Conservation (phyloP, 2,888 invertebrate genomes). For the Agrochola lota region DNA sequence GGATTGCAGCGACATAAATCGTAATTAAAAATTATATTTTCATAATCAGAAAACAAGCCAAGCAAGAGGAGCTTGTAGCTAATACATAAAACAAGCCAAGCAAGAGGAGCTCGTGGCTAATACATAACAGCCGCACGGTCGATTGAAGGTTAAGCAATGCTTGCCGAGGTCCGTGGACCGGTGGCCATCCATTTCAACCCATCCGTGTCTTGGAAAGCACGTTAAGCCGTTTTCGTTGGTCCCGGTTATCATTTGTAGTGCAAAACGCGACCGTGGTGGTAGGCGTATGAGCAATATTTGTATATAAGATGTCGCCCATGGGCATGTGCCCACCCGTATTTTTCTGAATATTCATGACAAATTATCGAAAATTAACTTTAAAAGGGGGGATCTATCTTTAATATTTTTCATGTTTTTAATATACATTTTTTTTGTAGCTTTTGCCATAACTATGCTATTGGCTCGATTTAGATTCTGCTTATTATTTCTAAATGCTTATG, state of each 20-base stretch:
- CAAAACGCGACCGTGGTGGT: too few species aligned
- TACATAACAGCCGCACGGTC: not conserved
- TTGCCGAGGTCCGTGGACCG: not conserved
- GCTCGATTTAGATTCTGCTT: too few species aligned
- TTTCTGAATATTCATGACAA: too few species aligned
- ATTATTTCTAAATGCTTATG: too few species aligned
- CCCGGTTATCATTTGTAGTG: not conserved
- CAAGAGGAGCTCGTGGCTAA: not conserved
- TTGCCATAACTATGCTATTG: too few species aligned
- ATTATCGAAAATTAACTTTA: too few species aligned
- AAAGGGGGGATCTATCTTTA: too few species aligned
- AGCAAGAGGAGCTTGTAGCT: not conserved
- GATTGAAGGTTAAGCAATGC: not conserved
- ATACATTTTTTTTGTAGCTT: too few species aligned
- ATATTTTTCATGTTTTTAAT: too few species aligned
- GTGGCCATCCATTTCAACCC: not conserved
- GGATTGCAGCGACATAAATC: slow-evolving; percentile 60
- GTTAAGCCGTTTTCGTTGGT: not conserved
- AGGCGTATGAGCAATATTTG: too few species aligned
- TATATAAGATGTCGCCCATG: too few species aligned
- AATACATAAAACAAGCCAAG: not conserved
- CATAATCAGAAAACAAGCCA: not conserved
- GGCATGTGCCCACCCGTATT: too few species aligned
- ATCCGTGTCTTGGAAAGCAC: not conserved
- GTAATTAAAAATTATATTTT: slow-evolving; percentile 57